Evolutionary conservation across 2,888 invertebrate genomes (phyloP).

Genomic region (Agrotis segetum): DNA sequence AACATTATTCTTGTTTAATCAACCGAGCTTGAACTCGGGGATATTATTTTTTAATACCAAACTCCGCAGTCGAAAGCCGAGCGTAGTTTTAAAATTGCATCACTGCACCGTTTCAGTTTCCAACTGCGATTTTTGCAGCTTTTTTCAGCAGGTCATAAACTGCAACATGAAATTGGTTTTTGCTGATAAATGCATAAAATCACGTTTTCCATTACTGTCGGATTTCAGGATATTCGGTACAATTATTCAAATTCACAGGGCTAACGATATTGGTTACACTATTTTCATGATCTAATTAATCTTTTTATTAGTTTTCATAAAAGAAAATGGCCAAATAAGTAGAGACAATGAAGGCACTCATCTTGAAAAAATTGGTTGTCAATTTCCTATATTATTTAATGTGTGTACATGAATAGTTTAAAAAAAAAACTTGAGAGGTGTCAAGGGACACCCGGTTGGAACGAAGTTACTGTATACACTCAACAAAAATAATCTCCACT

Average conservation of each 20-base stretch:
- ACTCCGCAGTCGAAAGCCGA: neutral
- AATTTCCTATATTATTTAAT: too few relatives aligned
- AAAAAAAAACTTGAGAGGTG: too few relatives aligned
- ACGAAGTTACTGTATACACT: too few relatives aligned
- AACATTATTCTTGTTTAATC: constrained; percentile 4
- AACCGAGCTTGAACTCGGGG: constrained; percentile 5
- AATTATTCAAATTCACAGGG: neutral
- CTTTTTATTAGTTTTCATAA: neutral
- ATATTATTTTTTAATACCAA: constrained; percentile 35
- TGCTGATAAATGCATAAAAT: constrained; percentile 20
- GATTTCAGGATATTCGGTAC: constrained; percentile 7
- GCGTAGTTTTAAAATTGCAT: constrained; percentile 32
- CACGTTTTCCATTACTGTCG: neutral
- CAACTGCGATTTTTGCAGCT: neutral
- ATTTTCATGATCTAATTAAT: neutral
- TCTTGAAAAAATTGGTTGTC: neutral
- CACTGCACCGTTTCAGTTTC: constrained; percentile 8
- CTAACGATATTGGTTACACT: constrained; percentile 2
- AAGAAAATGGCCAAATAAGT: neutral
- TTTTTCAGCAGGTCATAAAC: constrained; percentile 28
- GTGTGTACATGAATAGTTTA: too few relatives aligned
- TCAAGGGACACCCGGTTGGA: too few relatives aligned
- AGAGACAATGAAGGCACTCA: neutral
- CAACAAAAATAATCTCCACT: too few relatives aligned
- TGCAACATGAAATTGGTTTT: constrained; percentile 28